Conservation (phyloP, 2,888 invertebrate species). For the Lochmaea capreae region DNA sequence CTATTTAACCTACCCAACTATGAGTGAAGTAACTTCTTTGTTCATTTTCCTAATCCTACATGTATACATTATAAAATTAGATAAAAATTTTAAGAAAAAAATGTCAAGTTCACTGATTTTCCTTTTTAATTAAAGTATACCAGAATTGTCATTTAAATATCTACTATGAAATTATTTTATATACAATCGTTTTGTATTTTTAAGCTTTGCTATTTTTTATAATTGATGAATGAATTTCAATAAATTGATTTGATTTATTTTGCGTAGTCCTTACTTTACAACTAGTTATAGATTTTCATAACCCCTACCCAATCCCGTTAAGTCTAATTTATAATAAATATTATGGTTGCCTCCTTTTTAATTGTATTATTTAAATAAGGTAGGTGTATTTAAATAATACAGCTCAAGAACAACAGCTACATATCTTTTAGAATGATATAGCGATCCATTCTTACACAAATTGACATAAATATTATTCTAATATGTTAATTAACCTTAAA, state of each 20-base stretch:
- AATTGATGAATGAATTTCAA: conserved; percentile 48
- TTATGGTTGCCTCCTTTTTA: conserved; percentile 20
- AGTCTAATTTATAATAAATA: conserved; percentile 19
- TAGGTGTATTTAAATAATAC: conserved; percentile 34
- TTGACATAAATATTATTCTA: not conserved
- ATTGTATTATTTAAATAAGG: conserved; percentile 32
- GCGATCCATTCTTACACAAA: not conserved
- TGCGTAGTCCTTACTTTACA: conserved; percentile 59
- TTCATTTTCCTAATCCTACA: too few relatives aligned
- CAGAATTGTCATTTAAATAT: conserved; percentile 10
- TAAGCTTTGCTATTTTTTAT: conserved; percentile 37
- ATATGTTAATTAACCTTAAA: not conserved
- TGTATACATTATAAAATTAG: not conserved
- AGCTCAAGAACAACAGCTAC: conserved; percentile 19
- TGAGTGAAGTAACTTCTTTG: too few relatives aligned
- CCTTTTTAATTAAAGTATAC: not conserved
- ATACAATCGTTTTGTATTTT: conserved; percentile 26
- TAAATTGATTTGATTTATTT: conserved; percentile 62
- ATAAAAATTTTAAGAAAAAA: too few relatives aligned
- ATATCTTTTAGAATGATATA: not conserved
- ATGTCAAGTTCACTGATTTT: not conserved
- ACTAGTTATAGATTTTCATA: conserved; percentile 54
- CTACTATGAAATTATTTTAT: conserved; percentile 5
- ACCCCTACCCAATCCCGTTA: conserved; percentile 45
- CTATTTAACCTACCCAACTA: too few relatives aligned